A percentile compares a stretch with the other conserved stretches of the same genome.
Conservation (phyloP, 2,113 vertebrate species). For the Siniperca knerii region DNA sequence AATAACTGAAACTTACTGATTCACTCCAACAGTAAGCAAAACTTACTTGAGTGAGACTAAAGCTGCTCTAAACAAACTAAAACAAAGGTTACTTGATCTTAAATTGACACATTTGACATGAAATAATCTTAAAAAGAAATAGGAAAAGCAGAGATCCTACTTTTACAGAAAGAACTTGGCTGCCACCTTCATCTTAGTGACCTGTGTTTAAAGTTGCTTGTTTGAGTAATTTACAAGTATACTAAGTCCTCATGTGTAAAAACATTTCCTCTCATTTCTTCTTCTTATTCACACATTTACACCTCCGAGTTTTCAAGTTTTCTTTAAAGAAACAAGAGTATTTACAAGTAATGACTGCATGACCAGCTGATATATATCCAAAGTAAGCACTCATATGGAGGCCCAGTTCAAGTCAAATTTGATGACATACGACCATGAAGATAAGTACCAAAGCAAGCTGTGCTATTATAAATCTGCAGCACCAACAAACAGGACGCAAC, state of each 20-base stretch:
- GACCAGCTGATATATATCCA: no score
- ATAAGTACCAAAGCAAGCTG: slow-evolving; percentile 38
- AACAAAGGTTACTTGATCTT: neutral
- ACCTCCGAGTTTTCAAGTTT: neutral
- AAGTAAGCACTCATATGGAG: slow-evolving; percentile 6
- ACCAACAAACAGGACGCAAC: slow-evolving; percentile 4
- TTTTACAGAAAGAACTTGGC: neutral
- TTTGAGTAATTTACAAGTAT: neutral
- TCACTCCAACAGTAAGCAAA: neutral
- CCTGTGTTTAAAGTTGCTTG: neutral
- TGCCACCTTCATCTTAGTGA: neutral
- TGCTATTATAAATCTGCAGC: slow-evolving; percentile 1
- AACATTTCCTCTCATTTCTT: neutral
- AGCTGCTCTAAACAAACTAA: neutral
- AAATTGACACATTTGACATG: neutral
- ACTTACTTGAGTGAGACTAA: neutral
- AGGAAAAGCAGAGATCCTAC: neutral
- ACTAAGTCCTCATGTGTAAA: neutral
- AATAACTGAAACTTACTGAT: neutral
- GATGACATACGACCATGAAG: slow-evolving; percentile 52
- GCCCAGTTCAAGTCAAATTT: slow-evolving; percentile 40
- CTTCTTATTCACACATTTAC: neutral
- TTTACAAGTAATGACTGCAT: neutral
- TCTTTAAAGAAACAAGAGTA: neutral
- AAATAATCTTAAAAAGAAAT: neutral